Conservation (phyloP, 2,888 invertebrate species). For the Ornithoptera priamus region DNA sequence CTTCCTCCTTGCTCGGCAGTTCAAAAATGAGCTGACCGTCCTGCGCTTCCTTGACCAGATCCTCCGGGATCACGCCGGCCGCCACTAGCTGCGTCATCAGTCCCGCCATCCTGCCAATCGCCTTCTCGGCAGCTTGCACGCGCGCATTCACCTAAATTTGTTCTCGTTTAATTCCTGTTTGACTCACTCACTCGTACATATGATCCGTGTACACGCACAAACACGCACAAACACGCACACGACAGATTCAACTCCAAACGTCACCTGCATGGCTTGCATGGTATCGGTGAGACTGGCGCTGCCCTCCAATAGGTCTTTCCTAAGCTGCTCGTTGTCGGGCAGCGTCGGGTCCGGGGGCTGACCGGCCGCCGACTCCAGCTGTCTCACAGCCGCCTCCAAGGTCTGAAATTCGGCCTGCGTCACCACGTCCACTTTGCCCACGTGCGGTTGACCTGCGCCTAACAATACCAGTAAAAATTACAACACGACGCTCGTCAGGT, state of each 20-base stretch:
- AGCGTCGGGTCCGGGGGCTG: slow-evolving; percentile 49
- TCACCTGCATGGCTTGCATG: slow-evolving; percentile 71
- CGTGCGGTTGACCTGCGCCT: slow-evolving; percentile 34
- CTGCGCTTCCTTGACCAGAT: slow-evolving; percentile 57
- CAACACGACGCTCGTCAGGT: background rate
- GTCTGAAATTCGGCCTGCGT: slow-evolving; percentile 57
- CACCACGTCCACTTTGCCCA: slow-evolving; percentile 61
- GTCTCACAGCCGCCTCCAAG: slow-evolving; percentile 46
- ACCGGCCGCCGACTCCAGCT: slow-evolving; percentile 41
- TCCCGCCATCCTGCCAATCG: slow-evolving; percentile 49
- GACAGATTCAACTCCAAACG: too few species aligned
- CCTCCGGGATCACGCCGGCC: slow-evolving; percentile 45
- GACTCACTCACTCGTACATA: too few species aligned
- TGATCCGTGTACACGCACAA: too few species aligned
- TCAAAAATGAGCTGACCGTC: slow-evolving; percentile 53
- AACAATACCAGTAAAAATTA: background rate
- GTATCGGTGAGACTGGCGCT: slow-evolving; percentile 60
- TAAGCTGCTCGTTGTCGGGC: slow-evolving; percentile 56
- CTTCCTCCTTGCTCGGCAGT: slow-evolving; percentile 1
- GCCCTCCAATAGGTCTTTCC: slow-evolving; percentile 50
- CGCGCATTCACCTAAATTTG: slow-evolving; percentile 47
- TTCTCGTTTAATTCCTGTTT: too few species aligned
- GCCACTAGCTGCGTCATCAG: slow-evolving; percentile 51
- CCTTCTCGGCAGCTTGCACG: slow-evolving; percentile 52
- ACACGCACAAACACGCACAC: too few species aligned